These are phyloP conservation scores for Lymantria monacha DNA, from an alignment of 2,888 invertebrate genomes.

Conservation along the genomic window DNA sequence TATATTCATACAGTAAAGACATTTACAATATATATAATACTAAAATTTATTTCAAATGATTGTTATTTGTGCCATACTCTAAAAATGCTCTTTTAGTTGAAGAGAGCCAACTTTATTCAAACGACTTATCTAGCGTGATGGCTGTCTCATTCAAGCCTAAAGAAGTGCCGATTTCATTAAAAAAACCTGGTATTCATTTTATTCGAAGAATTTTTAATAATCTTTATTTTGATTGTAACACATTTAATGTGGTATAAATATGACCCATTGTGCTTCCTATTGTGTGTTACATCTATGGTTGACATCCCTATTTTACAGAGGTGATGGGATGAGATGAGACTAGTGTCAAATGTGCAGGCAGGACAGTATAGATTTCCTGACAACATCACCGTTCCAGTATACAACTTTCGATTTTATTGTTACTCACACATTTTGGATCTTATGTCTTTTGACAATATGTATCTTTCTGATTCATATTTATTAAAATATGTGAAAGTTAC, in stretches of 20 bases:
- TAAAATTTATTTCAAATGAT: too few relatives aligned
- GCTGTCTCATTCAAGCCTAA: too few relatives aligned
- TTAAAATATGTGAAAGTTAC: slow-evolving; percentile 37
- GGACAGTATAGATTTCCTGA: slow-evolving; percentile 32
- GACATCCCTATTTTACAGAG: too few relatives aligned
- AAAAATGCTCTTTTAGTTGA: too few relatives aligned
- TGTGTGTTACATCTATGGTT: too few relatives aligned
- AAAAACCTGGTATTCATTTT: background rate
- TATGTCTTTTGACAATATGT: slow-evolving; percentile 69
- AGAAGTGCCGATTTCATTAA: too few relatives aligned
- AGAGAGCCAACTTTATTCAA: too few relatives aligned
- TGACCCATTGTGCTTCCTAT: background rate
- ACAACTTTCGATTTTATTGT: slow-evolving; percentile 55
- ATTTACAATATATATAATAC: too few relatives aligned
- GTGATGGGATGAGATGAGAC: too few relatives aligned
- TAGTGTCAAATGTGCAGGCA: slow-evolving; percentile 41
- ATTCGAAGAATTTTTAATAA: background rate
- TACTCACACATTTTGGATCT: slow-evolving; percentile 64
- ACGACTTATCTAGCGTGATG: too few relatives aligned
- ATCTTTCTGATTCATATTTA: slow-evolving; percentile 57
- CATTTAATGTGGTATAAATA: slow-evolving; percentile 30
- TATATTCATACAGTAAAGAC: too few relatives aligned
- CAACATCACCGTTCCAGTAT: slow-evolving; percentile 53
- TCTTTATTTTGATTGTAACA: slow-evolving; percentile 12
- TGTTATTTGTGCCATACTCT: too few relatives aligned